Conservation (phyloP, 2,888 invertebrate genomes). For the Oegoconia quadripuncta region DNA sequence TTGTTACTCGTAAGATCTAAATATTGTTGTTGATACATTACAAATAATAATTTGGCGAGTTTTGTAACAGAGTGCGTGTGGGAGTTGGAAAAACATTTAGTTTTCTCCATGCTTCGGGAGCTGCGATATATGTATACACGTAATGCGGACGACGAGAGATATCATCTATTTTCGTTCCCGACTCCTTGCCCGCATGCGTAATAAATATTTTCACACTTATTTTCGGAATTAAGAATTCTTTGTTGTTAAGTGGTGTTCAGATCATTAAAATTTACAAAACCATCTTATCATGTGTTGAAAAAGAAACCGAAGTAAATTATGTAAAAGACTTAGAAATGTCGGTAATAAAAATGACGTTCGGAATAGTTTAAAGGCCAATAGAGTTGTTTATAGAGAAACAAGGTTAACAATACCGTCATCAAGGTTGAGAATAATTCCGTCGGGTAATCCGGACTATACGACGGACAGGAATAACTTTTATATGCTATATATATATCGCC, state of each 20-base stretch:
- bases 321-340: background rate
- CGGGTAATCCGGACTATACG: conserved; percentile 43
- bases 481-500: conserved; percentile 30
- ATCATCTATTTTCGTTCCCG: conserved; percentile 56
- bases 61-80: conserved; percentile 44
- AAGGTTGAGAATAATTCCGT: conserved; percentile 63
- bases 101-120: conserved; percentile 49
- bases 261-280: too few relatives aligned
- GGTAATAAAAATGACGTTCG: conserved; percentile 32
- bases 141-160: conserved; percentile 55
- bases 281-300: too few relatives aligned
- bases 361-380: conserved; percentile 43
- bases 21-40: conserved; percentile 23
- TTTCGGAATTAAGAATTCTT: conserved; percentile 43
- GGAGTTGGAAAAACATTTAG: conserved; percentile 53
- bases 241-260: conserved; percentile 24
- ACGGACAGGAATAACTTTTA: conserved; percentile 45
- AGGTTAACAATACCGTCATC: conserved; percentile 74
- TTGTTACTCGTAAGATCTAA: too few relatives aligned
- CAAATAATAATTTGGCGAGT: conserved; percentile 32
- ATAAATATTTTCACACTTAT: conserved; percentile 59
- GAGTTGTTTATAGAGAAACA: conserved; percentile 54
- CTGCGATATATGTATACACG: conserved; percentile 56
- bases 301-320: conserved; percentile 1
- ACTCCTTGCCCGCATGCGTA: conserved; percentile 51